A percentile compares a stretch with the other conserved stretches of the same genome.
These are phyloP conservation scores for Rhinophrynus dorsalis DNA, from an alignment of 2,797 vertebrate species.

Conservation along the genomic window DNA sequence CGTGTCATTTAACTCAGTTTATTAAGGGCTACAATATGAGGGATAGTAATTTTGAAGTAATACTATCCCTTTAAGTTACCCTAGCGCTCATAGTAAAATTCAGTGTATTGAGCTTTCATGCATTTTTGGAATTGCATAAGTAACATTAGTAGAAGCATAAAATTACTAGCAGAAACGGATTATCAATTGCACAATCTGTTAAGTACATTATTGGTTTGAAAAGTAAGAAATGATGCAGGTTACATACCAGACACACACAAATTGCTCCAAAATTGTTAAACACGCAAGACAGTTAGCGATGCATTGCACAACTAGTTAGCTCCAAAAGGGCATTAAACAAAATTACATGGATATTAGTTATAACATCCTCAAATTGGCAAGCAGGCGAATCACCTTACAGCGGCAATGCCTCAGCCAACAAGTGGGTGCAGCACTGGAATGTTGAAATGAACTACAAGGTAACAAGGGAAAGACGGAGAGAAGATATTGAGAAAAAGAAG, in stretches of 20 bases:
- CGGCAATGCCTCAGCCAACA: slow-evolving; percentile 80
- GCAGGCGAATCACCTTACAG: slow-evolving; percentile 81
- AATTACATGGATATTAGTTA: slow-evolving; percentile 60
- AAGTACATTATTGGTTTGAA: not conserved
- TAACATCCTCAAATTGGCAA: slow-evolving; percentile 64
- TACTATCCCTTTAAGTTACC: no score
- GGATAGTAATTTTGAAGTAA: no score
- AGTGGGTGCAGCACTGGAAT: slow-evolving; percentile 78
- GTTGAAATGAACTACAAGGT: slow-evolving; percentile 78
- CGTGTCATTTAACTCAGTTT: no score
- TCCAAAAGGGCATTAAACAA: slow-evolving; percentile 39
- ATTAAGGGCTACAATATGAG: no score
- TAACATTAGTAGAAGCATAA: not conserved
- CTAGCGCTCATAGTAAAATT: no score
- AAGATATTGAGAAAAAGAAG: slow-evolving; percentile 40
- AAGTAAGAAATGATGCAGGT: slow-evolving; percentile 2
- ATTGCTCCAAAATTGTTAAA: slow-evolving; percentile 52
- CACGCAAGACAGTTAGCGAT: slow-evolving; percentile 4
- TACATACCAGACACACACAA: slow-evolving; percentile 63
- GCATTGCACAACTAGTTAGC: not conserved
- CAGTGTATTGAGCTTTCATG: no score
- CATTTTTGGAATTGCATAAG: no score
- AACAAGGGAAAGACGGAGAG: slow-evolving; percentile 63
- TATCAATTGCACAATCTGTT: not conserved
- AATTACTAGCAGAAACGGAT: not conserved